Evolutionary conservation across 2,797 vertebrate genomes (phyloP), one percentile per base, ranked within the genome.

Genomic region (Sebastes matsubarae): DNA sequence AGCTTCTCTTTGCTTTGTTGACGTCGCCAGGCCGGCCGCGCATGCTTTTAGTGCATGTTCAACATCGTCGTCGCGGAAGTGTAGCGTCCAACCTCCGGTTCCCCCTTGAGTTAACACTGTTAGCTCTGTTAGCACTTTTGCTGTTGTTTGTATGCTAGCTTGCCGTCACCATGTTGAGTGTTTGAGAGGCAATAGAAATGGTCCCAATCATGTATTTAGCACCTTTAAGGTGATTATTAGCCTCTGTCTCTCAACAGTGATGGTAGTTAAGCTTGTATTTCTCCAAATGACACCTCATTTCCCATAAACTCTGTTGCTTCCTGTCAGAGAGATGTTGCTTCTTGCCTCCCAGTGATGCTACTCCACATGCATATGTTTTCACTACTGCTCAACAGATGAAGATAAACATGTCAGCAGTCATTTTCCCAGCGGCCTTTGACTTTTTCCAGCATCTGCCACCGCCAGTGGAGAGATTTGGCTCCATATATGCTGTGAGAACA

Each of bases 321-420:
- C 27, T 57, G 50, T 60, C 57, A 20, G 54, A 72, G 66, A 71
- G n/a, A 12, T 32, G 27, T 12, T 73, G 18, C 18, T 25, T 5
- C 30, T 24, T 27, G 5, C 7, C 29, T 38, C 57, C 20, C 38
- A 34, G 60, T 65, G 66, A 46, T 74, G 16, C 29, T 60, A n/a
- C 46, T 42, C 6, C 20, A 30, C 52, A 64, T 69, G 14, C 32
- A 22, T 20, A 12, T 61, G 18, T 71, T 73, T 68, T 75, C 20
- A 72, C 61, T 59, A 3, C 50, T 65, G 29, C 64, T 75, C 66
- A 55, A 58, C 6, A 66, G 61, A 77, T 27, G 38, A 82, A 70
- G 46, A 71, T 63, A 65, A 81, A 16, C 72, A 84, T 50, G 52
- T 71, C 74, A 38, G 52, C 22, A 75, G 57, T 60, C 27, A 30